Conservation (phyloP, 2,113 vertebrate genomes). For the Stegostoma tigrinum region DNA sequence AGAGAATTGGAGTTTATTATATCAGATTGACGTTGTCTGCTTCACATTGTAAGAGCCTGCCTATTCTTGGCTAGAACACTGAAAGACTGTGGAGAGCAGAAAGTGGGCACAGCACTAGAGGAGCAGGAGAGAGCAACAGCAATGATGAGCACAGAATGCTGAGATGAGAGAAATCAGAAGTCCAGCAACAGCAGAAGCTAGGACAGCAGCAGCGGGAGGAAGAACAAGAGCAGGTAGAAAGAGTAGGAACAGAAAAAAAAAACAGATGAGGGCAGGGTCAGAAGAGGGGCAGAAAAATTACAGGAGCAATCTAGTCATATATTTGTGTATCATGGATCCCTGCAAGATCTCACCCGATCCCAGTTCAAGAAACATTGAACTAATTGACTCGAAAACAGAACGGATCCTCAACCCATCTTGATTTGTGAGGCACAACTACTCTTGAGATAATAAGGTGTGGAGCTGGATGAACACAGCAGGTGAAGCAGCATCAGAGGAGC, state of each 20-base stretch:
- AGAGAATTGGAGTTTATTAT: background rate
- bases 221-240: too few species aligned
- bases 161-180: background rate
- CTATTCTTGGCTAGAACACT: background rate
- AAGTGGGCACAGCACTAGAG: background rate
- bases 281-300: background rate
- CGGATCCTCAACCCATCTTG: background rate
- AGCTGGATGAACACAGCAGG: too few species aligned
- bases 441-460: too few species aligned
- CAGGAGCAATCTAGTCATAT: background rate
- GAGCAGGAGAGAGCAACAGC: background rate
- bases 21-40: background rate
- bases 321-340: too few species aligned
- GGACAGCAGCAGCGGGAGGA: background rate
- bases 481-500: too few species aligned
- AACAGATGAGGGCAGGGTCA: too few species aligned
- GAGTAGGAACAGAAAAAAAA: too few species aligned
- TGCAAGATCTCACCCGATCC: too few species aligned
- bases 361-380: background rate
- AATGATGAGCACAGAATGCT: background rate
- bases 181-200: background rate
- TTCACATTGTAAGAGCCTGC: background rate
- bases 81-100: background rate
- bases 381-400: background rate
- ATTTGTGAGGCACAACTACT: background rate